Conservation (phyloP, 1,140 invertebrate species). For the Lerema accius region DNA sequence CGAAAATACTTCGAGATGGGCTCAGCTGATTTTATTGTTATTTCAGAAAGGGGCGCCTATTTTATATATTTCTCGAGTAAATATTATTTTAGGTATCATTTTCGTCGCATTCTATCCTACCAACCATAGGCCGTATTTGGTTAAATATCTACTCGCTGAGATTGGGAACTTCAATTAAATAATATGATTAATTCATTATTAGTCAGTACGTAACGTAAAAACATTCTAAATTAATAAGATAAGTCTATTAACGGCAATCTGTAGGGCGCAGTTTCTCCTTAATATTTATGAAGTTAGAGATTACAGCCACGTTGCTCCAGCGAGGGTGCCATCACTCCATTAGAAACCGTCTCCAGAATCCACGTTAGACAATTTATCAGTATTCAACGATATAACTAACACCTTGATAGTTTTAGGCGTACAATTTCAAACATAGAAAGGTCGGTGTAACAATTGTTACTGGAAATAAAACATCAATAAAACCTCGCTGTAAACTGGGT, state of each 20-base stretch:
- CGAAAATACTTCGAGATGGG: constrained; percentile 56
- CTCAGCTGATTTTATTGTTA: constrained; percentile 55
- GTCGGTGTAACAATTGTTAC: constrained; percentile 42
- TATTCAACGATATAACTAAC: neutral
- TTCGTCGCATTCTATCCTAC: constrained; percentile 41
- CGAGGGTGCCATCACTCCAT: too few species aligned
- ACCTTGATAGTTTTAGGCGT: neutral
- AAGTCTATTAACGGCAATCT: too few species aligned
- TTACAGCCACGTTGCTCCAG: too few species aligned
- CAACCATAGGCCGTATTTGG: constrained; percentile 40
- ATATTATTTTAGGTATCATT: constrained; percentile 56
- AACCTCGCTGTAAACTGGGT: constrained; percentile 41
- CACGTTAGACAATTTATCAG: too few species aligned
- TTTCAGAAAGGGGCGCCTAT: constrained; percentile 48
- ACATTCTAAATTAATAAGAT: too few species aligned
- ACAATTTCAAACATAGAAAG: constrained; percentile 34
- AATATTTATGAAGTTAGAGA: too few species aligned
- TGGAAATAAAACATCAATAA: constrained; percentile 50
- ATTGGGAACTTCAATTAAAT: constrained; percentile 32
- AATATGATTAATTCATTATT: too few species aligned
- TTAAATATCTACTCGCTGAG: constrained; percentile 38
- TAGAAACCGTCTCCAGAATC: too few species aligned
- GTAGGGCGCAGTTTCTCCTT: too few species aligned
- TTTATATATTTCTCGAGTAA: constrained; percentile 55
- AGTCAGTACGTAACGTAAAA: too few species aligned